Evolutionary conservation across 2,888 invertebrate species (phyloP).

Genomic region (Sclerodermus sp.): DNA sequence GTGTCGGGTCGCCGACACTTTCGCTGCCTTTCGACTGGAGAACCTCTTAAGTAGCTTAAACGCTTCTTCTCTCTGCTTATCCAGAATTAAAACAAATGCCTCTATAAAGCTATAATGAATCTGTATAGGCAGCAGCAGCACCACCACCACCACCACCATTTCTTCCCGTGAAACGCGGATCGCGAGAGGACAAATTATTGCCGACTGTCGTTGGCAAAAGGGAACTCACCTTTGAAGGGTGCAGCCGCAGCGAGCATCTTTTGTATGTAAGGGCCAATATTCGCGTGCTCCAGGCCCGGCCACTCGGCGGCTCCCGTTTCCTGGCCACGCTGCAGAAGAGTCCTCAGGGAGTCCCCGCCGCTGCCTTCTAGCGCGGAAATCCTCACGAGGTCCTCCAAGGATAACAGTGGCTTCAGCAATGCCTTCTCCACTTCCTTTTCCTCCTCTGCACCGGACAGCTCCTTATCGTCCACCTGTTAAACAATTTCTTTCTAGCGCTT

Average conservation of each 20-base stretch:
- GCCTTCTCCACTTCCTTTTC: conserved; percentile 66
- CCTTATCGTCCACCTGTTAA: conserved; percentile 62
- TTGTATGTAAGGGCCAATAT: conserved; percentile 62
- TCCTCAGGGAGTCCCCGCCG: conserved; percentile 61
- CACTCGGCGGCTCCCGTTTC: conserved; percentile 59
- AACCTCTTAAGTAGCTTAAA: too few species aligned
- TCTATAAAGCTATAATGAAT: neutral
- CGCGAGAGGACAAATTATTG: neutral
- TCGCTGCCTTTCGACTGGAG: too few species aligned
- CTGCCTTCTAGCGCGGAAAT: conserved; percentile 60
- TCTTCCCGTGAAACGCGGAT: neutral
- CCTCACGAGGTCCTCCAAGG: conserved; percentile 65
- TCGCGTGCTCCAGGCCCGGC: conserved; percentile 59
- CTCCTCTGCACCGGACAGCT: conserved; percentile 64
- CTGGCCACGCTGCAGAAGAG: conserved; percentile 59
- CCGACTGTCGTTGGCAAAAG: too few species aligned
- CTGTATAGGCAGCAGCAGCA: too few species aligned
- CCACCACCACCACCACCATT: too few species aligned
- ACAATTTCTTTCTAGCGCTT: conserved; percentile 31
- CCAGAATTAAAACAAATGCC: too few species aligned
- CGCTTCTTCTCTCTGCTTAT: too few species aligned
- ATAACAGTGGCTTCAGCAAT: conserved; percentile 62
- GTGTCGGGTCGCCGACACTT: conserved; percentile 20
- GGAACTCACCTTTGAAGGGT: conserved; percentile 52
- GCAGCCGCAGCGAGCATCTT: conserved; percentile 58